Base-by-base conservation (phyloP, 1,140 invertebrate species). In the Tribolium madens region DNA sequence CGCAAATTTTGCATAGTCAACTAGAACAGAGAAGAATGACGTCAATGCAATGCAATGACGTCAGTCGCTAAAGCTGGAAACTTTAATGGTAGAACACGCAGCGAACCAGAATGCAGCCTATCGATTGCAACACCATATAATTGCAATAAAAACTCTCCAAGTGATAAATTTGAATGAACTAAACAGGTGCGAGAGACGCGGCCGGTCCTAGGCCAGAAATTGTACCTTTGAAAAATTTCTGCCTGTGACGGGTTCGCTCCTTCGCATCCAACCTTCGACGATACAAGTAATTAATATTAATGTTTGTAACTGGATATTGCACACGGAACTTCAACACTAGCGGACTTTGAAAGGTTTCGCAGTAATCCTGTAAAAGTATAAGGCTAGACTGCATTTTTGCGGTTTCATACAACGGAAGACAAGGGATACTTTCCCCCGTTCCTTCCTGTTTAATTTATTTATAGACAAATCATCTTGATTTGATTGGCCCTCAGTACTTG, bases 161-260 rank as follows among this genome's bases (percentile, higher is more conserved):
- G 21, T 26, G 21, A 26, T 26, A 26, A 26, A 26, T 26, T 26
- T 4, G n/a, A n/a, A n/a, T n/a, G n/a, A n/a, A n/a, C 26, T 3
- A 31, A 31, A 52, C 3, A 9, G 31, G 13, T 52, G 15, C n/a
- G 7, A 31, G 57, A 33, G 70, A 48, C 31, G 76, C 79, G 80
- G 76, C 78, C 79, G 77, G 79, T 79, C 78, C 79, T 72, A 69
- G 83, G 79, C 52, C 79, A 79, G 81, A 83, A 84, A 81, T 83
- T 85, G 80, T 80, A 33, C 57, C 82, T 80, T 78, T 26, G 71
- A 82, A 76, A 47, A 84, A 83, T 85, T 85, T 85, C 84, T 85
- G 84, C 84, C 84, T 82, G 70, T 80, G 81, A 84, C 83, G 84
- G 84, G 84, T 85, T 83, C 80, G 81, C 81, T 81, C 75, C 60